Conservation (phyloP, 2,113 vertebrate genomes). For the Penelope pileata region DNA sequence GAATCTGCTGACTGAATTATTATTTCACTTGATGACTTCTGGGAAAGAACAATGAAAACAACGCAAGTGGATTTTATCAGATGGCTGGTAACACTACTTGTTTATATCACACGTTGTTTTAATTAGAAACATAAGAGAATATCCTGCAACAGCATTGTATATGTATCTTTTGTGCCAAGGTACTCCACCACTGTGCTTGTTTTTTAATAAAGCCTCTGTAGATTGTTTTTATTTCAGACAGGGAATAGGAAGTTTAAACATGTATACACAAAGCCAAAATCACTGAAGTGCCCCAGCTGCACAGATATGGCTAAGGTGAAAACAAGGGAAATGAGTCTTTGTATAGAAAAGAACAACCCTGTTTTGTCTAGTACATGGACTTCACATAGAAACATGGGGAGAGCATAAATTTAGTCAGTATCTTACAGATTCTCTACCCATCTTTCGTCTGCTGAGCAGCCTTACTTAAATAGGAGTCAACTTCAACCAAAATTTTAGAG, state of each 20-base stretch:
- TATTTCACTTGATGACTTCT: not conserved
- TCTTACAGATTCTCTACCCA: not conserved
- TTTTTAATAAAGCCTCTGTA: not conserved
- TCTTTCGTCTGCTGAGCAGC: not conserved
- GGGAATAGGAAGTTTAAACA: not conserved
- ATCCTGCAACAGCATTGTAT: not conserved
- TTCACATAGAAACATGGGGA: not conserved
- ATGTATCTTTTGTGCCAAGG: not conserved
- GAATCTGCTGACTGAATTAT: not conserved
- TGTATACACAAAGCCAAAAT: not conserved
- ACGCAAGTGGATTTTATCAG: not conserved
- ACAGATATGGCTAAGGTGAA: not conserved
- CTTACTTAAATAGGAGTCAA: not conserved
- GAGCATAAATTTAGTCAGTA: not conserved
- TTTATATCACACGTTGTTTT: not conserved
- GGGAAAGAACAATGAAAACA: not conserved
- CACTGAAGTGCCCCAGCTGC: not conserved
- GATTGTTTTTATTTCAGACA: not conserved
- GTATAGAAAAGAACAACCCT: not conserved
- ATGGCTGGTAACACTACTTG: not conserved
- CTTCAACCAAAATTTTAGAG: not conserved
- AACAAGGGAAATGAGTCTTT: not conserved
- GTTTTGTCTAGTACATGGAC: not conserved
- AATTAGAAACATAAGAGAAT: not conserved
- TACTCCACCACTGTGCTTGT: not conserved